Percentiles rank a stretch among this genome's conserved stretches.
phyloP scores from a whole-genome alignment of 1,140 invertebrate genomes.

The Apis mellifera region Amel_HAv3.1 CM009939.2:5575001-5575500 shows the following conservation, averaged over 20 bases:
- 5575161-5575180: conserved; percentile 4
- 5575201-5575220: conserved; percentile 15
- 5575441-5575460: conserved; percentile 60
- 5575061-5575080: too few relatives aligned
- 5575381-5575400: conserved; percentile 64
- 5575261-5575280: conserved; percentile 34
- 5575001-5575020: too few relatives aligned
- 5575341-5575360: conserved; percentile 66
- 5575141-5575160: too few relatives aligned
- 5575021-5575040: too few relatives aligned
- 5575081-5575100: too few relatives aligned
- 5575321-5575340: conserved; percentile 61
- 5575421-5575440: conserved; percentile 56
- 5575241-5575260: conserved; percentile 30
- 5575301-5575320: conserved; percentile 37
- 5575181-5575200: conserved; percentile 9
- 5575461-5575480: conserved; percentile 58
- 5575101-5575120: too few relatives aligned
- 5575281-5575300: conserved; percentile 53
- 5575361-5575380: conserved; percentile 65
- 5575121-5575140: too few relatives aligned
- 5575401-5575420: conserved; percentile 51
- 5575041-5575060: too few relatives aligned
- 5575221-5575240: neutral
- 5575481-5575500: conserved; percentile 35